A percentile compares a stretch with the other conserved stretches of the same genome.
These are phyloP conservation scores for Enteromius mattozi DNA, from an alignment of 2,797 vertebrate genomes.

Conservation along the genomic window DNA sequence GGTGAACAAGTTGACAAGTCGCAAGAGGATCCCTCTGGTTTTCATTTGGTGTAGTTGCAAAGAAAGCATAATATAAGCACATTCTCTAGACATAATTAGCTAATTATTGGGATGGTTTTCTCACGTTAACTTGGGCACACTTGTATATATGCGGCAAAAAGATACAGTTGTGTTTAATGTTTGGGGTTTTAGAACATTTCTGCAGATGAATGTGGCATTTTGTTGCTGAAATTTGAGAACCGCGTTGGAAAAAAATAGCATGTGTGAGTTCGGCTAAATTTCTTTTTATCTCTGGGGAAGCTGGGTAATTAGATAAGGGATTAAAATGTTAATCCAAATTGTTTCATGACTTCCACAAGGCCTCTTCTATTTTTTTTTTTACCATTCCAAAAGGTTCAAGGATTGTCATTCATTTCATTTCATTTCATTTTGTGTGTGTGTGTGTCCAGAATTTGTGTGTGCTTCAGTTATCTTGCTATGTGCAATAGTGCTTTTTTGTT, in stretches of 20 bases:
- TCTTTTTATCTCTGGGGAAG: slow-evolving; percentile 71
- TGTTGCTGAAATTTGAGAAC: slow-evolving; percentile 41
- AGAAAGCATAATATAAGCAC: slow-evolving; percentile 56
- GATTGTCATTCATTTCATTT: slow-evolving; percentile 37
- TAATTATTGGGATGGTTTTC: slow-evolving; percentile 35
- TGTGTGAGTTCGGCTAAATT: slow-evolving; percentile 68
- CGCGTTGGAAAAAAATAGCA: slow-evolving; percentile 64
- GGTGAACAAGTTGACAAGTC: slow-evolving; percentile 65
- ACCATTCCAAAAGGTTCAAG: slow-evolving; percentile 70
- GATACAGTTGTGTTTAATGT: not conserved
- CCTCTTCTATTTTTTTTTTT: slow-evolving; percentile 42
- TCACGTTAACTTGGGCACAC: not conserved
- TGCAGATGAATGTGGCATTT: slow-evolving; percentile 46
- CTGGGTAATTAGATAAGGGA: slow-evolving; percentile 79
- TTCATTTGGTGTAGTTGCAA: slow-evolving; percentile 61
- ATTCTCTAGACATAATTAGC: slow-evolving; percentile 54
- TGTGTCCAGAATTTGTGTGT: slow-evolving; percentile 2
- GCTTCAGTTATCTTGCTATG: not conserved
- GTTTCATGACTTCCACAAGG: slow-evolving; percentile 69
- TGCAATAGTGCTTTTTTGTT: not conserved
- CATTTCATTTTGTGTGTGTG: too few species aligned
- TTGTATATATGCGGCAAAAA: not conserved
- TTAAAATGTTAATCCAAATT: slow-evolving; percentile 81
- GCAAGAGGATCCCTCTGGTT: slow-evolving; percentile 34
- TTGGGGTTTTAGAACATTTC: slow-evolving; percentile 36